Conservation (phyloP, 2,888 invertebrate species). For the Dyspetes luteomarginatus region DNA sequence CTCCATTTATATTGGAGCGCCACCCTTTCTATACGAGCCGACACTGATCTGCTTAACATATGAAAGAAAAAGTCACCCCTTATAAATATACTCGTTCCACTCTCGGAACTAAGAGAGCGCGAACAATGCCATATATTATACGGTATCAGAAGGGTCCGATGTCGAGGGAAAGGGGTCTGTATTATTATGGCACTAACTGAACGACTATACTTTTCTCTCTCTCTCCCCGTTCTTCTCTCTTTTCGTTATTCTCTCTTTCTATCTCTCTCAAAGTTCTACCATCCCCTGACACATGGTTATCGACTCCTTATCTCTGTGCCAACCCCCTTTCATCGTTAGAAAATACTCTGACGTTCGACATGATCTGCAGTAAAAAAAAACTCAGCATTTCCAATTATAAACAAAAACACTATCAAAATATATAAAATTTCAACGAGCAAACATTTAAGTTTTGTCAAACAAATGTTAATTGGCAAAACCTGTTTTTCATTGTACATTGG, state of each 20-base stretch:
- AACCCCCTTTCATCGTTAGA: background rate
- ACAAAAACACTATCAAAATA: background rate
- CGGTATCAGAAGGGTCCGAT: constrained; percentile 76
- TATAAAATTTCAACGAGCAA: background rate
- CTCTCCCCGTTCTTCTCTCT: constrained; percentile 41
- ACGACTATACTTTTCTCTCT: constrained; percentile 56
- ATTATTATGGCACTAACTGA: constrained; percentile 63
- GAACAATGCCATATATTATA: constrained; percentile 81
- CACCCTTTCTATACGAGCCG: constrained; percentile 61
- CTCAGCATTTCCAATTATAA: background rate
- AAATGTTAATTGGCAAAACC: too few species aligned
- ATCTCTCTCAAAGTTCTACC: background rate
- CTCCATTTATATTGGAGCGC: too few species aligned
- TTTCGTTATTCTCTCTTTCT: too few species aligned
- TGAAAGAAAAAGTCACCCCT: constrained; percentile 80
- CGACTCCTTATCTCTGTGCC: constrained; percentile 55
- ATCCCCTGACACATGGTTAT: constrained; percentile 38
- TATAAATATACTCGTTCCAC: constrained; percentile 79
- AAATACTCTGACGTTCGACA: background rate
- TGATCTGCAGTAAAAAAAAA: background rate
- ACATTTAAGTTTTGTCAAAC: too few species aligned
- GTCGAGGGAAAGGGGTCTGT: constrained; percentile 69
- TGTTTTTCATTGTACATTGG: too few species aligned
- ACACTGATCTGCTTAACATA: constrained; percentile 82
- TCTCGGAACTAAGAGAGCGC: constrained; percentile 79